Evolutionary conservation across 2,113 vertebrate species (phyloP).

Genomic region (Mustela lutreola): DNA sequence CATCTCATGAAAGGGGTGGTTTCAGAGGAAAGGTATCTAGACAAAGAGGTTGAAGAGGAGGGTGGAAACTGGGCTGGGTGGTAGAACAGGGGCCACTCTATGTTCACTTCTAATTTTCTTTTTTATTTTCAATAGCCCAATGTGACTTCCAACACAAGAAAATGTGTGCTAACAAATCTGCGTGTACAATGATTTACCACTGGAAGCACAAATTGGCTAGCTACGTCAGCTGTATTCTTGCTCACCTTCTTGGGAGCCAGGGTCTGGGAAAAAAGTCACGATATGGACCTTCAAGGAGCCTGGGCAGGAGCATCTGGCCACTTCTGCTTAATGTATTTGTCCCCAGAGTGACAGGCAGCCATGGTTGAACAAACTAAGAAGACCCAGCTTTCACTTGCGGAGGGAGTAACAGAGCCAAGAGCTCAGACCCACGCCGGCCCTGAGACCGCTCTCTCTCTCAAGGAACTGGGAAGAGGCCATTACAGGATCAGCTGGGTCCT

Average conservation of each 20-base stretch:
- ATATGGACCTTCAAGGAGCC: neutral
- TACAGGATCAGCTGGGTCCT: neutral
- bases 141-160: neutral
- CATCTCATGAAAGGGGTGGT: neutral
- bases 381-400: neutral
- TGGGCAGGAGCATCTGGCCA: too few species aligned
- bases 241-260: neutral
- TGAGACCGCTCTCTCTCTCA: accelerated
- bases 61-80: too few species aligned
- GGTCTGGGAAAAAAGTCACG: neutral
- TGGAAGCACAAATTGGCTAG: neutral
- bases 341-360: neutral
- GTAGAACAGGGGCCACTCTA: neutral
- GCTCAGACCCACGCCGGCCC: neutral
- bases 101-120: neutral
- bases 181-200: neutral
- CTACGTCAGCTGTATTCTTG: neutral
- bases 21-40: neutral
- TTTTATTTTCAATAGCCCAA: neutral
- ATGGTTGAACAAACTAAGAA: neutral
- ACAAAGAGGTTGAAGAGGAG: neutral
- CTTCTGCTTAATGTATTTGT: neutral
- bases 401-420: neutral
- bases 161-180: neutral
- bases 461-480: neutral